phyloP scores from a whole-genome alignment of 2,113 vertebrate species.

The Cranoglanis bouderius region DNA sequence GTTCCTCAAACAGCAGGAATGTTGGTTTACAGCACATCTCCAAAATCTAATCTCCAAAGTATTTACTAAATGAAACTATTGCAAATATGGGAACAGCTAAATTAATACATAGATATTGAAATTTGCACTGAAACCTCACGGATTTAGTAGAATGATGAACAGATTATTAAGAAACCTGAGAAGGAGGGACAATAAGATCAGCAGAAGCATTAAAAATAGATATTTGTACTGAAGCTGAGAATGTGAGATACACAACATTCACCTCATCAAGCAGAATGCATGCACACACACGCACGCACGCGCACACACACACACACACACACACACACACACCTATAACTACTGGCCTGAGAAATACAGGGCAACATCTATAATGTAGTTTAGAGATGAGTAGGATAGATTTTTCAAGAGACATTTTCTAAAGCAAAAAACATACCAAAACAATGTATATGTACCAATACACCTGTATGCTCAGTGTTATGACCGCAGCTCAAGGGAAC shows the following conservation, averaged over 20 bases:
- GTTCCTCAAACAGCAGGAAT: neutral
- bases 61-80: neutral
- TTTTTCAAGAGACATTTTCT: neutral
- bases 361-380: neutral
- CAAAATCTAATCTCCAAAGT: neutral
- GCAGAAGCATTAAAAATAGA: neutral
- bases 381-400: neutral
- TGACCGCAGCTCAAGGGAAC: neutral
- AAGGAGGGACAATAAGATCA: neutral
- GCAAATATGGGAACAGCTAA: neutral
- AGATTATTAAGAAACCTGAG: neutral
- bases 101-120: neutral
- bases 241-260: neutral
- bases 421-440: neutral
- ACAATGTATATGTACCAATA: neutral
- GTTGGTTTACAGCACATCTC: neutral
- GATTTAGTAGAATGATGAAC: neutral
- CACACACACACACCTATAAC: neutral
- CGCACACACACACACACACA: conserved; percentile 5
- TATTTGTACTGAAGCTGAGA: neutral
- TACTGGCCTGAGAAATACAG: neutral
- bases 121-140: neutral
- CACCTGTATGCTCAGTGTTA: neutral
- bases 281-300: neutral
- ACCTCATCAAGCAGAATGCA: neutral